Evolutionary conservation across 2,888 invertebrate genomes (phyloP).

Genomic region (Acronicta leporina): DNA sequence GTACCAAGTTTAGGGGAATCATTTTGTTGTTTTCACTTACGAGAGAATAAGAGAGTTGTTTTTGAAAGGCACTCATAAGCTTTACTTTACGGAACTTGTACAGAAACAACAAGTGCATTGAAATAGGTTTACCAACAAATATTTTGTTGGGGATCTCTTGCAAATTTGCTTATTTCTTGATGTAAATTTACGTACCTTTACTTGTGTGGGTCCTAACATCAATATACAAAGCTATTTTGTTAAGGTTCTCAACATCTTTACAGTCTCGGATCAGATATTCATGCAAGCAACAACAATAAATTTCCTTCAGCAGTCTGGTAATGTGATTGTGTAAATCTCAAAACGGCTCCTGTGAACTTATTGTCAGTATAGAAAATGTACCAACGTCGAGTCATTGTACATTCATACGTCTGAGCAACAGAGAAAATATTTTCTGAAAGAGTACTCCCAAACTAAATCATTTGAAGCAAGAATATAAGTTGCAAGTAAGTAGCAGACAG

Average conservation of each 20-base stretch:
- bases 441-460: constrained; percentile 86
- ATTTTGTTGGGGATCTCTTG: constrained; percentile 28
- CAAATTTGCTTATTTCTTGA: constrained; percentile 25
- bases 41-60: constrained; percentile 50
- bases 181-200: constrained; percentile 23
- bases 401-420: constrained; percentile 81
- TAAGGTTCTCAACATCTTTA: constrained; percentile 9
- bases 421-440: constrained; percentile 85
- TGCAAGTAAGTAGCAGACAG: constrained; percentile 78
- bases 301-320: constrained; percentile 33
- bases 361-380: constrained; percentile 61
- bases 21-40: constrained; percentile 73
- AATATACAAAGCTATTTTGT: constrained; percentile 12
- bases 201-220: constrained; percentile 2
- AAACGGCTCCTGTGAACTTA: constrained; percentile 61
- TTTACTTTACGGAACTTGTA: constrained; percentile 17
- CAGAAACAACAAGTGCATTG: constrained; percentile 35
- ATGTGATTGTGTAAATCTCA: constrained; percentile 57
- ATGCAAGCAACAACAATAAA: constrained; percentile 33
- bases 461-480: constrained; percentile 86
- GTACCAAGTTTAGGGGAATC: constrained; percentile 74
- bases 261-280: constrained; percentile 32
- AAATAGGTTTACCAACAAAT: constrained; percentile 45
- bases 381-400: constrained; percentile 70
- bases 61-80: constrained; percentile 25